Percentiles rank a stretch among this genome's conserved stretches.
Conservation (phyloP, 2,113 vertebrate genomes). For the Lontra canadensis region DNA sequence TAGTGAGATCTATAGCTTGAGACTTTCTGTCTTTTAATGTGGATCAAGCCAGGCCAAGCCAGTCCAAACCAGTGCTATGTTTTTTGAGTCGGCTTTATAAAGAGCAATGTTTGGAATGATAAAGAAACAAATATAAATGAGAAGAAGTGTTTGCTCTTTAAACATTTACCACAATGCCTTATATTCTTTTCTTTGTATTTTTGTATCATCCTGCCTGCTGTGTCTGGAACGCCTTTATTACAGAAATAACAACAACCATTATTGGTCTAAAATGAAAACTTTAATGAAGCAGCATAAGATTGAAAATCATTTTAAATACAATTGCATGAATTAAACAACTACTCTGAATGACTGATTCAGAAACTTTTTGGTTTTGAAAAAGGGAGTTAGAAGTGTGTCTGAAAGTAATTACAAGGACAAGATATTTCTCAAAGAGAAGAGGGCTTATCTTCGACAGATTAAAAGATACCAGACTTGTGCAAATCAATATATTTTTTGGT, state of each 20-base stretch:
- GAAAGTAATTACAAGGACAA: background rate
- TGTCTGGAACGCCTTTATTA: background rate
- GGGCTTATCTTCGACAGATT: background rate
- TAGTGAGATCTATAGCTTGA: background rate
- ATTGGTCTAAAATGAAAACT: background rate
- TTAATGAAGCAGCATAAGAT: background rate
- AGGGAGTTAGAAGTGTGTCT: background rate
- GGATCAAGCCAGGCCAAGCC: background rate
- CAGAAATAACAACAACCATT: background rate
- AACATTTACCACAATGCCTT: background rate
- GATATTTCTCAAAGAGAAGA: background rate
- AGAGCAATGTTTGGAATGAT: background rate
- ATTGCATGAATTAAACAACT: background rate
- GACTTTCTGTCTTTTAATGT: background rate
- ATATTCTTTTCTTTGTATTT: background rate
- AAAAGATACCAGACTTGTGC: slow-evolving; percentile 15
- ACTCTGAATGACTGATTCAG: background rate
- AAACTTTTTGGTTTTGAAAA: background rate
- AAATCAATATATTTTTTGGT: slow-evolving; percentile 29
- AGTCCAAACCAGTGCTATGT: background rate
- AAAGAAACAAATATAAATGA: background rate
- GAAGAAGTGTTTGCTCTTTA: background rate
- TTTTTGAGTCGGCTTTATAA: background rate
- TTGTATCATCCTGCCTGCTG: background rate
- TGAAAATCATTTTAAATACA: background rate